Evolutionary conservation across 2,888 invertebrate genomes (phyloP).

Genomic region (Horisme vitalbata): DNA sequence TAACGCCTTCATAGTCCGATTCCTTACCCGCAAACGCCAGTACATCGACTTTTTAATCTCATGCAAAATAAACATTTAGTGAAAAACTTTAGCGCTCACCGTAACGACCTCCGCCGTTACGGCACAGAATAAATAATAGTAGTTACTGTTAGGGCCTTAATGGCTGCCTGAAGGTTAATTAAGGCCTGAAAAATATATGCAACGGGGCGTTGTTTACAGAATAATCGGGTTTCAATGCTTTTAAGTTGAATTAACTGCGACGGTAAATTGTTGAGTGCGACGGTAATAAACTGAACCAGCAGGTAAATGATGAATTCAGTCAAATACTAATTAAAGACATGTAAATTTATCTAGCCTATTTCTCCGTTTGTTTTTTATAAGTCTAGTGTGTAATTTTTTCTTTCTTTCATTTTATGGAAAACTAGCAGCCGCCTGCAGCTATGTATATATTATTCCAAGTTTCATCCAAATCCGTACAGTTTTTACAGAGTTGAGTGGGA

Average conservation of each 20-base stretch:
- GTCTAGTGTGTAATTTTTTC: too few species aligned
- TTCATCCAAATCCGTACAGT: too few species aligned
- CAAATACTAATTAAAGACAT: too few species aligned
- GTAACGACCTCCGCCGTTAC: slow-evolving; percentile 10
- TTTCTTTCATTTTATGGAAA: too few species aligned
- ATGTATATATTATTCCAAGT: too few species aligned
- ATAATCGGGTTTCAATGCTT: slow-evolving; percentile 31
- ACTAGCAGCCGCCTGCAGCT: too few species aligned
- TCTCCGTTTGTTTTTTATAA: too few species aligned
- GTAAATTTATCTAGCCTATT: too few species aligned
- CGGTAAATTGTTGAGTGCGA: slow-evolving; percentile 5
- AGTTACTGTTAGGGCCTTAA: slow-evolving; percentile 19
- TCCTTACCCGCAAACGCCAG: neutral
- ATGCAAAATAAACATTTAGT: slow-evolving; percentile 22
- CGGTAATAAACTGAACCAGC: too few species aligned
- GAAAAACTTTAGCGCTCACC: slow-evolving; percentile 14
- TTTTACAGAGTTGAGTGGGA: too few species aligned
- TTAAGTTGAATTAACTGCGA: slow-evolving; percentile 14
- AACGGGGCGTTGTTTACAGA: slow-evolving; percentile 31
- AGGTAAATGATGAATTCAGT: too few species aligned
- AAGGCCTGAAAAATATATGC: slow-evolving; percentile 41
- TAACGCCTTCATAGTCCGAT: too few species aligned
- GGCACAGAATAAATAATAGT: slow-evolving; percentile 6
- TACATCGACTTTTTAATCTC: slow-evolving; percentile 14
- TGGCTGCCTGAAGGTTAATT: slow-evolving; percentile 40